Conservation (phyloP, 2,797 vertebrate genomes). For the Dipus sagitta region DNA sequence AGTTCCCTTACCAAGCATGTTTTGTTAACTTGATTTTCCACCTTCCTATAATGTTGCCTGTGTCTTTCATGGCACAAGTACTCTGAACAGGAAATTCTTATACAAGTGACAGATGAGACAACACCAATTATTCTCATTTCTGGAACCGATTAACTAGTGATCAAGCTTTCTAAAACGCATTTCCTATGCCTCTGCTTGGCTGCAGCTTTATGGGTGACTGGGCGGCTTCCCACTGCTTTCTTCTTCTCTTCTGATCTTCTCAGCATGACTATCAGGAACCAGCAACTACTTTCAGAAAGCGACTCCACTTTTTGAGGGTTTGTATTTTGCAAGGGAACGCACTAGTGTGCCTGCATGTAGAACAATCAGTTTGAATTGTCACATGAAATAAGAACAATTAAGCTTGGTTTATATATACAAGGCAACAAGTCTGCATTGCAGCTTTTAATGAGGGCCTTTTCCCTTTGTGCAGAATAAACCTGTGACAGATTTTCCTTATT, state of each 20-base stretch:
- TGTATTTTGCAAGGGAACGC: background rate
- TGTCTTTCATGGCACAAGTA: constrained; percentile 47
- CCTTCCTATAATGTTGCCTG: constrained; percentile 43
- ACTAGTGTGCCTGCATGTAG: background rate
- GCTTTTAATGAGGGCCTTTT: background rate
- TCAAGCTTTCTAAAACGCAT: constrained; percentile 16
- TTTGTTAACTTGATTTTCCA: constrained; percentile 55
- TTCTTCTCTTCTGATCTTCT: constrained; percentile 13
- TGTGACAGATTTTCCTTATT: constrained; percentile 26
- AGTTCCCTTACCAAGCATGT: constrained; percentile 62
- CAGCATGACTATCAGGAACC: background rate
- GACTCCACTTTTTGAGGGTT: background rate
- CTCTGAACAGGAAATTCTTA: constrained; percentile 69
- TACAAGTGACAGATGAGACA: constrained; percentile 33
- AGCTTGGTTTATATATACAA: background rate
- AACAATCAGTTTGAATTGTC: constrained; percentile 50
- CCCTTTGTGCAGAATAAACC: constrained; percentile 27
- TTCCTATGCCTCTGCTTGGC: constrained; percentile 7
- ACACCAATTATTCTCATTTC: constrained; percentile 56
- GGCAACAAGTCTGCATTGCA: background rate
- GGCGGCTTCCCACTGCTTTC: constrained; percentile 32
- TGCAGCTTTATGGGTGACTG: background rate
- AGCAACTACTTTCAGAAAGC: background rate
- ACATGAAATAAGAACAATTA: constrained; percentile 48
- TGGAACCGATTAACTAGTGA: constrained; percentile 57